Percentiles rank a stretch among this genome's conserved stretches.
Evolutionary conservation across 2,888 invertebrate species (phyloP).

Genomic region (Prosapia bicincta): DNA sequence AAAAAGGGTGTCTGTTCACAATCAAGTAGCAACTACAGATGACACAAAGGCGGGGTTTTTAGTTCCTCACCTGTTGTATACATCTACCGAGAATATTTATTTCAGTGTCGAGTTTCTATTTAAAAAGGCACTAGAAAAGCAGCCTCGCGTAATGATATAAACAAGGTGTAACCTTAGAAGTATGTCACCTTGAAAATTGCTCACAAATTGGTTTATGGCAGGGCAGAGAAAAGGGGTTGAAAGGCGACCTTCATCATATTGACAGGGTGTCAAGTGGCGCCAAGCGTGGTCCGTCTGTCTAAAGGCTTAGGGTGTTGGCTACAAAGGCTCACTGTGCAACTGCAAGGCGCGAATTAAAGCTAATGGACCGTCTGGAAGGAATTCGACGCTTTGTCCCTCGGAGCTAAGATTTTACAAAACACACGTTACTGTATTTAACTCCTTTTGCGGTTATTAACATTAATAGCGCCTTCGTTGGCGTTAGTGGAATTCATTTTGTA

Average conservation of each 20-base stretch:
- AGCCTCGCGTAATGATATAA: neutral
- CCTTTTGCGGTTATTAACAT: too few species aligned
- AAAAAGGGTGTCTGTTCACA: too few species aligned
- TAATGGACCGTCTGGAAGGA: neutral
- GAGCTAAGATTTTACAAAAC: too few species aligned
- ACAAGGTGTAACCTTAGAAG: neutral
- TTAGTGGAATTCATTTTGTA: too few species aligned
- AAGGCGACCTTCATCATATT: neutral
- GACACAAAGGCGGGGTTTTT: too few species aligned
- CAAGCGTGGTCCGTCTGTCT: neutral
- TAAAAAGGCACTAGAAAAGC: neutral
- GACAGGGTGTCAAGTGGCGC: neutral
- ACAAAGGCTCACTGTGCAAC: neutral
- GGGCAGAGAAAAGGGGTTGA: neutral
- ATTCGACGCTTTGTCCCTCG: too few species aligned
- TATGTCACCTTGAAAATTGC: neutral
- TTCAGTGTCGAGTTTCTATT: neutral
- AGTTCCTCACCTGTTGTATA: neutral
- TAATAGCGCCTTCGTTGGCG: too few species aligned
- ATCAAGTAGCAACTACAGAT: too few species aligned
- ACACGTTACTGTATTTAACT: too few species aligned
- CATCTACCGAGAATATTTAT: neutral
- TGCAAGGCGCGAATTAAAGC: neutral
- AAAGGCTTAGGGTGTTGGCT: neutral
- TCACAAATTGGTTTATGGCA: neutral